Percentiles rank a stretch among this genome's conserved stretches.
phyloP scores from a whole-genome alignment of 2,888 invertebrate species.

The Encarsia formosa region DNA sequence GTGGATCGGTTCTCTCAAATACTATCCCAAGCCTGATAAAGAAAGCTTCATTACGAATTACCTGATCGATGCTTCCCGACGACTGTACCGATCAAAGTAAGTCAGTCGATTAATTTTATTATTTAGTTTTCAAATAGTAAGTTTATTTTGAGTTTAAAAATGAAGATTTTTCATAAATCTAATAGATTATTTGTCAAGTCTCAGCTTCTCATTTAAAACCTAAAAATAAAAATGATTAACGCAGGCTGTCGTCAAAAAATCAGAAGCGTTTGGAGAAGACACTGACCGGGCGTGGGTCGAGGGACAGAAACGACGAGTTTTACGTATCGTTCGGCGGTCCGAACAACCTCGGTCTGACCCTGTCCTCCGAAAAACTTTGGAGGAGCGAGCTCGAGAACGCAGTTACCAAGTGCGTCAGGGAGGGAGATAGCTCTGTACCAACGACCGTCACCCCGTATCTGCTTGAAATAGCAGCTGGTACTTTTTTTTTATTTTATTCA shows the following conservation, averaged over 20 bases:
- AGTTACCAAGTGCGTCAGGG: conserved; percentile 40
- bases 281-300: conserved; percentile 32
- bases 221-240: too few relatives aligned
- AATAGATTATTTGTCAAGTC: background rate
- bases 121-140: background rate
- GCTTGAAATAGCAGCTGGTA: conserved; percentile 40
- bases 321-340: conserved; percentile 41
- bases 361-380: conserved; percentile 40
- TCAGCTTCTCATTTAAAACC: too few relatives aligned
- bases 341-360: conserved; percentile 31
- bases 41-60: conserved; percentile 34
- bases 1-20: conserved; percentile 41
- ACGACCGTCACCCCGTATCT: conserved; percentile 40
- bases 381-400: conserved; percentile 41
- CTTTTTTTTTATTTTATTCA: background rate
- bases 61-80: conserved; percentile 39
- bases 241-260: conserved; percentile 34
- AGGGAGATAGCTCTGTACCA: conserved; percentile 41
- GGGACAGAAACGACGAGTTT: conserved; percentile 36
- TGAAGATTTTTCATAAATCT: background rate
- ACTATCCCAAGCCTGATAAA: conserved; percentile 39
- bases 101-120: background rate
- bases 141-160: background rate
- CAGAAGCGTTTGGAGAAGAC: conserved; percentile 37
- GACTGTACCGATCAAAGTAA: conserved; percentile 41